phyloP scores from a whole-genome alignment of 2,113 vertebrate genomes.

The Colistium nudipinnis region DNA sequence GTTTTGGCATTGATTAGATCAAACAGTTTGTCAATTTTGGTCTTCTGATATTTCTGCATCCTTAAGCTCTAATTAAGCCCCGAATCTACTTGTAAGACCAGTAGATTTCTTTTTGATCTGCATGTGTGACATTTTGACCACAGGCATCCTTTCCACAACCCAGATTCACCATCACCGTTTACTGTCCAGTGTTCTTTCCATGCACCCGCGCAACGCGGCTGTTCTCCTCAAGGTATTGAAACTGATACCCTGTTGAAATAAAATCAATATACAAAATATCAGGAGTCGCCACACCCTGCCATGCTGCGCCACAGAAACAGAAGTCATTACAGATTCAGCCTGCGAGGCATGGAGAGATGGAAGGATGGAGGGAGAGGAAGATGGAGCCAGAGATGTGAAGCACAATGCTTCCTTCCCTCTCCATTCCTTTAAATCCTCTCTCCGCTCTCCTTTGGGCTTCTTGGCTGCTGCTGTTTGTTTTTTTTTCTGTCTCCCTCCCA shows the following conservation, averaged over 20 bases:
- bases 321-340: conserved; percentile 66
- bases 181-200: too few species aligned
- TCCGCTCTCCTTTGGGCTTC: conserved; percentile 23
- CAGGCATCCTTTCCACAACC: neutral
- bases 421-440: too few species aligned
- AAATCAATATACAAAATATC: conserved; percentile 39
- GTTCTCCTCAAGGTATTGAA: conserved; percentile 1
- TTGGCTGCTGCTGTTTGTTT: conserved; percentile 18
- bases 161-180: neutral
- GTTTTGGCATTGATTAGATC: too few species aligned
- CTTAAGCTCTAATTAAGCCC: too few species aligned
- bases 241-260: neutral
- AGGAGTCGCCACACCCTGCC: conserved; percentile 68
- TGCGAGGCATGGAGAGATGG: conserved; percentile 40
- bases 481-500: conserved; percentile 22
- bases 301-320: conserved; percentile 44
- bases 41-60: too few species aligned
- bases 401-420: conserved; percentile 47
- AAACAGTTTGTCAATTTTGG: too few species aligned
- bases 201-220: neutral
- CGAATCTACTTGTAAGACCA: too few species aligned
- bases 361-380: neutral
- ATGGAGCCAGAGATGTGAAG: conserved; percentile 42
- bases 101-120: too few species aligned
- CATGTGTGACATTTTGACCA: too few species aligned